phyloP scores from a whole-genome alignment of 2,113 vertebrate species.

The Bufo bufo region DNA sequence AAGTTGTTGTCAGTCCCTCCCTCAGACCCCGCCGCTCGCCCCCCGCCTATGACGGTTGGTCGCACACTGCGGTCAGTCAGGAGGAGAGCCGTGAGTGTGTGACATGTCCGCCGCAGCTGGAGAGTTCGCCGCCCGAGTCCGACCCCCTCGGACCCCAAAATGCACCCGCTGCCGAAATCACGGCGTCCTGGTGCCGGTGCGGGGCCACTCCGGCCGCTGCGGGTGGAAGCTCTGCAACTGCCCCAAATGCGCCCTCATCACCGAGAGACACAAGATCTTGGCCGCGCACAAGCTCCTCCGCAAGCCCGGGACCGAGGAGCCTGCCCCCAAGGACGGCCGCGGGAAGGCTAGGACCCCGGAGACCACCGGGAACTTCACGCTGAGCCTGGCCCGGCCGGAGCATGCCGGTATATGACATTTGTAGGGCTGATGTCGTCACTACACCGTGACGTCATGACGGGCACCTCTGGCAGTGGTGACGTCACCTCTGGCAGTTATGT shows the following conservation, averaged over 20 bases:
- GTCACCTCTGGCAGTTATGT: too few species aligned
- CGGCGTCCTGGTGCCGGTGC: constrained; percentile 77
- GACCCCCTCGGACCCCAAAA: constrained; percentile 69
- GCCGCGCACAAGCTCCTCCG: constrained; percentile 73
- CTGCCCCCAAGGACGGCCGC: background rate
- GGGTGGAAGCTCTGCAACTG: constrained; percentile 79
- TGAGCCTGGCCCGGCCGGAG: background rate
- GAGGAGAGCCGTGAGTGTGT: background rate
- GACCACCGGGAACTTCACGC: background rate
- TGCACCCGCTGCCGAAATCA: constrained; percentile 85
- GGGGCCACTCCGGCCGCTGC: constrained; percentile 80
- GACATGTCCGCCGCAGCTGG: background rate
- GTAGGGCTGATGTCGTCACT: background rate
- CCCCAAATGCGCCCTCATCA: constrained; percentile 80
- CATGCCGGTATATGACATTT: too few species aligned
- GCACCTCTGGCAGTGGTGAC: too few species aligned
- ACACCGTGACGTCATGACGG: background rate
- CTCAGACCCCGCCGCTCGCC: background rate
- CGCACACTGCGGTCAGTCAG: background rate
- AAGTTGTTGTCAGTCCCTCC: background rate
- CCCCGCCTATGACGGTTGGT: background rate
- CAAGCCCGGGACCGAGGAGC: background rate
- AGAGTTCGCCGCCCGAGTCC: background rate
- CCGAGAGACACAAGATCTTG: constrained; percentile 80
- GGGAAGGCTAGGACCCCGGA: background rate